Base-by-base conservation (phyloP, 2,797 vertebrate species). In the Centropyge bicolor region DNA sequence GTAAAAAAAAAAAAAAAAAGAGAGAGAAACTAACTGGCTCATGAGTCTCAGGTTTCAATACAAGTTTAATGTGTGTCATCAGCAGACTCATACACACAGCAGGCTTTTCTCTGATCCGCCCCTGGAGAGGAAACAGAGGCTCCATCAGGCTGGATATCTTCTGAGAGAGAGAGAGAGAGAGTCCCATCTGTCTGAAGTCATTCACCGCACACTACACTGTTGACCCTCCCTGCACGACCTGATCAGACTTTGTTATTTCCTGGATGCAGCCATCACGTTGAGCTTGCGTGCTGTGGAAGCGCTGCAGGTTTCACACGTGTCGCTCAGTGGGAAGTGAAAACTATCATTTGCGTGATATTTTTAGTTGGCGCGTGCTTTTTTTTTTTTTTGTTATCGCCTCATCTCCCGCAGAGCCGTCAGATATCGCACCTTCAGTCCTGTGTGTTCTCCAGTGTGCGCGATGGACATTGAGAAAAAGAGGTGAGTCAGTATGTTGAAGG, bases 41-140 rank as follows among this genome's bases (percentile, higher is more conserved):
- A 4, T 19, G 27, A 31, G 48, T 24, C 3, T 79, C 6, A 38
- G 4, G 48, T 36, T 59, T 41, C 27, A 48, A 46, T 8, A n/a
- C 74, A 40, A 51, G 35, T 41, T n/a, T 2, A 60, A 22, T 65
- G 73, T 48, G 27, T 74, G 79, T 73, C 76, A 73, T 51, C 46
- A 49, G 8, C 54, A 40, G 51, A 52, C 62, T 54, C n/a, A 56
- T 14, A 35, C 22, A 64, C 63, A 80, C 57, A 45, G 55, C 41
- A 35, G 45, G 52, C 43, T 82, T 55, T 65, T 7, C 63, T 60
- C 35, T 3, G 72, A 60, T 49, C 79, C 65, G 56, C 68, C 78
- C 54, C 54, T 46, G 13, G 14, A 79, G 54, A 82, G 76, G 70
- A 88, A 85, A 65, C 80, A 1, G 69, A 45, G 31, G 11, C 67